Evolutionary conservation across 2,797 vertebrate species (phyloP).

Genomic region (Hybognathus amarus): DNA sequence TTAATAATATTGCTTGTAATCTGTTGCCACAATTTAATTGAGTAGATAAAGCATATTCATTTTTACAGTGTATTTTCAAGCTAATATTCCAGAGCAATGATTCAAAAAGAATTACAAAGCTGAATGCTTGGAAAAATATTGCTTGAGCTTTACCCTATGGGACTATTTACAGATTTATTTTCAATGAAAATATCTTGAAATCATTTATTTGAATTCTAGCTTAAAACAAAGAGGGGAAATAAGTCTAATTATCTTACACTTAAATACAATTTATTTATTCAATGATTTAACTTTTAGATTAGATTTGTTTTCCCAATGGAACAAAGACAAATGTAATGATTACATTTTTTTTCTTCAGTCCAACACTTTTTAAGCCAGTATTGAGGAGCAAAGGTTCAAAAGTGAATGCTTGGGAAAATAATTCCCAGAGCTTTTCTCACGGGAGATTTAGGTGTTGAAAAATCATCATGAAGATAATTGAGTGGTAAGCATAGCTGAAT

Average conservation of each 20-base stretch:
- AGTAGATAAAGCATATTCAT: too few relatives aligned
- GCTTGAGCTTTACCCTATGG: not conserved
- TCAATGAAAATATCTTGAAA: not conserved
- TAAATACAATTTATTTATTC: not conserved
- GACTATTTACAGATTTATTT: not conserved
- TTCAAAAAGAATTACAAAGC: not conserved
- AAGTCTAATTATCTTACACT: not conserved
- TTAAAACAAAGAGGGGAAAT: not conserved
- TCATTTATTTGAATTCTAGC: not conserved
- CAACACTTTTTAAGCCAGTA: not conserved
- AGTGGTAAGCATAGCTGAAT: conserved; percentile 73
- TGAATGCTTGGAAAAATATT: not conserved
- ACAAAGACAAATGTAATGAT: not conserved
- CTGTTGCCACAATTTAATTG: too few relatives aligned
- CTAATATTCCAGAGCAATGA: not conserved
- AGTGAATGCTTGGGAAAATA: conserved; percentile 18
- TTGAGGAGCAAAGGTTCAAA: not conserved
- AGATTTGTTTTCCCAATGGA: not conserved
- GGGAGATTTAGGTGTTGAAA: conserved; percentile 63
- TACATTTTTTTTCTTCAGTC: not conserved
- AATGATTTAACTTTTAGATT: not conserved
- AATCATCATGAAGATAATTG: conserved; percentile 71
- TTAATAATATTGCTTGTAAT: too few relatives aligned
- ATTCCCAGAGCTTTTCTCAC: conserved; percentile 62
- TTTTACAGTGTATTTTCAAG: too few relatives aligned